phyloP scores from a whole-genome alignment of 2,113 vertebrate genomes.

The Phodopus roborovskii region DNA sequence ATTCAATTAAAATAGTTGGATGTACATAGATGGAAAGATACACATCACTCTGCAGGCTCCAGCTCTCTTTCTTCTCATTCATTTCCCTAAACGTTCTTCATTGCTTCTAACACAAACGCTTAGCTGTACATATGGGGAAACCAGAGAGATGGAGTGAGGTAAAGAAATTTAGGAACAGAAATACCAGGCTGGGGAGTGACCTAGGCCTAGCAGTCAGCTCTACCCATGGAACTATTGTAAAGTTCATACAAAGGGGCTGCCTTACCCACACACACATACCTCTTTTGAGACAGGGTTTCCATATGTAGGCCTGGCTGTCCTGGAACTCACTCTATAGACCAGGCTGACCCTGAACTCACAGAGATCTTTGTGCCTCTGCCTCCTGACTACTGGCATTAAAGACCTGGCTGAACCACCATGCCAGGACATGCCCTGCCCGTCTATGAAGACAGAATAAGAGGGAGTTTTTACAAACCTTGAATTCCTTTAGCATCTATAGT shows the following conservation, averaged over 20 bases:
- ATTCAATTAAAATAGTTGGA: not conserved
- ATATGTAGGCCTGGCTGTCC: too few relatives aligned
- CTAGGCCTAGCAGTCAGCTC: not conserved
- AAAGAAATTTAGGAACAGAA: not conserved
- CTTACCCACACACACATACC: too few relatives aligned
- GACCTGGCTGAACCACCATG: too few relatives aligned
- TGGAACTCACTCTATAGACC: too few relatives aligned
- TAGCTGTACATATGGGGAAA: not conserved
- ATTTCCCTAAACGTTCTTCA: not conserved
- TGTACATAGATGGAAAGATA: not conserved
- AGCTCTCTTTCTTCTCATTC: not conserved
- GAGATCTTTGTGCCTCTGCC: too few relatives aligned
- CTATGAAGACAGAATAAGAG: not conserved
- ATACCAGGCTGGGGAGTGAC: not conserved
- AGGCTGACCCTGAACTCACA: too few relatives aligned
- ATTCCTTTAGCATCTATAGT: not conserved
- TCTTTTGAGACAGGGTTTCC: too few relatives aligned
- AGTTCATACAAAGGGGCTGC: not conserved
- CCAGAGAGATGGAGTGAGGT: not conserved
- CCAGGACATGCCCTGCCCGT: not conserved
- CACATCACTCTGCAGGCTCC: not conserved
- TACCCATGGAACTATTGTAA: not conserved
- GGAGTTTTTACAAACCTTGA: not conserved
- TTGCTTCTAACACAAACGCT: not conserved
- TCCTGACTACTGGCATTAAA: too few relatives aligned